Evolutionary conservation across 35 echinoderm and acorn worm genomes (phyloP), one percentile per base, ranked within the genome.

Genomic region (Diadema setosum): DNA sequence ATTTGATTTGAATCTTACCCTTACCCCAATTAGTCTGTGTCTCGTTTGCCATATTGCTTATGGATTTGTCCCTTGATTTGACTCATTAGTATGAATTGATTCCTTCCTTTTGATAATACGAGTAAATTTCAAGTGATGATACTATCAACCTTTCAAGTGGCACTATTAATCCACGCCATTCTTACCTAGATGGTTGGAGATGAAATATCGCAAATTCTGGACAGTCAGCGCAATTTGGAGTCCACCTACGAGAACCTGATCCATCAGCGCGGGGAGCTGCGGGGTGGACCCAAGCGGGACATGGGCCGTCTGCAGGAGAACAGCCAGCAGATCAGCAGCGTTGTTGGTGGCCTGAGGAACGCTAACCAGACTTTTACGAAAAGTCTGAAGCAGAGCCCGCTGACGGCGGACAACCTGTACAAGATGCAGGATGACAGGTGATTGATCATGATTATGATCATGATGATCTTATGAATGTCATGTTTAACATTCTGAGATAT

Each of bases 111-210:
- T n/a, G n/a, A n/a, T n/a, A n/a, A n/a, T n/a, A n/a, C n/a, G n/a
- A n/a, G n/a, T n/a, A n/a, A n/a, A n/a, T n/a, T n/a, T n/a, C n/a
- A n/a, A n/a, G n/a, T n/a, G n/a, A n/a, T n/a, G n/a, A n/a, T n/a
- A n/a, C n/a, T n/a, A n/a, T n/a, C n/a, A n/a, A n/a, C n/a, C n/a
- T n/a, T n/a, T n/a, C n/a, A n/a, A n/a, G n/a, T n/a, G n/a, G n/a
- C n/a, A n/a, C n/a, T n/a, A n/a, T n/a, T n/a, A n/a, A n/a, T n/a
- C n/a, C n/a, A n/a, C n/a, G n/a, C n/a, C n/a, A n/a, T n/a, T n/a
- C n/a, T n/a, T n/a, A n/a, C n/a, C 37, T 60, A 99, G 96, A 94
- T 99, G 70, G 96, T 99, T 57, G 96, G 96, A 87, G 96, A 99
- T 75, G 96, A 99, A 70, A 99, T 99, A 46, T 83, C 86, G 17